Conservation (phyloP, 2,113 vertebrate species). For the Hippolais icterina region DNA sequence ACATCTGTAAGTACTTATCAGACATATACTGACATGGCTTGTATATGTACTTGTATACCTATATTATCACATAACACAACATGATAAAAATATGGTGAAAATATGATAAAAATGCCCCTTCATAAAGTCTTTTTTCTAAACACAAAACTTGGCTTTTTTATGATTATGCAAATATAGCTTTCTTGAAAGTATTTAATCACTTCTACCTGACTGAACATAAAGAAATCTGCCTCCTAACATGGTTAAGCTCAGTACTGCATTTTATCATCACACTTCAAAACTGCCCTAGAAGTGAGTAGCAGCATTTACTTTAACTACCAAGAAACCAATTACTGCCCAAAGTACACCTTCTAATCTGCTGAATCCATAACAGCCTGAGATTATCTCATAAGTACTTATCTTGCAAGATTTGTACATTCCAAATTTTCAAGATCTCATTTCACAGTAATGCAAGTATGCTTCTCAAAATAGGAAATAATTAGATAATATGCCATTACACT, state of each 20-base stretch:
- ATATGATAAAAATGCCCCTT: neutral
- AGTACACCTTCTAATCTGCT: neutral
- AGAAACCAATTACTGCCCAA: neutral
- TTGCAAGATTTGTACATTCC: neutral
- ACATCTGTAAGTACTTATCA: neutral
- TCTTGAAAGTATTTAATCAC: neutral
- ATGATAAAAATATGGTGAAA: neutral
- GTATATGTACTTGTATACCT: neutral
- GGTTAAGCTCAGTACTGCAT: neutral
- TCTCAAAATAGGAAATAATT: neutral
- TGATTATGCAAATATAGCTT: neutral
- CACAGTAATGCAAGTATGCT: neutral
- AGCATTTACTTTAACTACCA: neutral
- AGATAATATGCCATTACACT: neutral
- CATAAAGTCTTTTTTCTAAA: neutral
- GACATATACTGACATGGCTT: neutral
- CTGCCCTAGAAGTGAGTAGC: neutral
- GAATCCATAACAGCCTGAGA: neutral
- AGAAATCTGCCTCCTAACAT: neutral
- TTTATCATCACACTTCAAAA: neutral
- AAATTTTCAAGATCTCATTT: neutral
- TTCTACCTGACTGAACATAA: neutral
- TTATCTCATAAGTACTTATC: neutral
- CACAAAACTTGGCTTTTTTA: neutral
- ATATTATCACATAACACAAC: neutral